Evolutionary conservation across 2,888 invertebrate genomes (phyloP), one percentile per base, ranked within the genome.

Genomic region (Dioctria linearis): DNA sequence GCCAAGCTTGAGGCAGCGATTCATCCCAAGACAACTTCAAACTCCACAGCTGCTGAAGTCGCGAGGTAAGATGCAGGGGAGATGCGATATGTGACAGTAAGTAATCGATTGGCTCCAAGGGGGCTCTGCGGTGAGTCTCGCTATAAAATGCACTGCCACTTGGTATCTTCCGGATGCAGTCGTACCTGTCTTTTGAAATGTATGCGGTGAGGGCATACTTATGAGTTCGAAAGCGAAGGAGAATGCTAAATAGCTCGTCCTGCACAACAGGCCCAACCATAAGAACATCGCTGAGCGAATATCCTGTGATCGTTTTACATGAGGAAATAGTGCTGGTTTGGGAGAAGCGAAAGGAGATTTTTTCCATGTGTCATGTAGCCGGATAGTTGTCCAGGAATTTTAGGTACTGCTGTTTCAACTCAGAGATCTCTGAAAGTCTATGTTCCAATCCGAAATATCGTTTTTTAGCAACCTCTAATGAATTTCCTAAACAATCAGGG

Each of bases 41-140:
- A n/a, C n/a, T n/a, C n/a, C n/a, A n/a, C n/a, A n/a, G n/a, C n/a
- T n/a, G n/a, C n/a, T n/a, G n/a, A n/a, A 39, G 83, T 83, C 0
- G 83, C 83, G 4, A 84, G 46, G 39, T 75, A 83, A 0, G 83
- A 83, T 0, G 83, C 82, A 57, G 81, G 81, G 6, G 82, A 83
- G 6, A 82, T 79, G 1, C 83, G 83, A 61, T 83, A 83, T 4
- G 83, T 83, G 0, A 84, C 82, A 0, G 83, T 82, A 6, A 80
- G 73, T 3, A 83, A 40, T 9, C 67, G 79, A 39, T 71, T 82
- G n/a, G 82, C 80, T 42, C 81, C 61, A 3, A 84, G 6, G 0
- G 57, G 66, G 0, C 39, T 3, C 0, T 76, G 51, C 0, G 63
- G 37, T 8, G 73, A 46, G 5, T 8, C n/a, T n/a, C n/a, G 80